These are phyloP conservation scores for Sarcophaga caerulescens DNA, from an alignment of 2,888 invertebrate genomes.

Conservation along the genomic window DNA sequence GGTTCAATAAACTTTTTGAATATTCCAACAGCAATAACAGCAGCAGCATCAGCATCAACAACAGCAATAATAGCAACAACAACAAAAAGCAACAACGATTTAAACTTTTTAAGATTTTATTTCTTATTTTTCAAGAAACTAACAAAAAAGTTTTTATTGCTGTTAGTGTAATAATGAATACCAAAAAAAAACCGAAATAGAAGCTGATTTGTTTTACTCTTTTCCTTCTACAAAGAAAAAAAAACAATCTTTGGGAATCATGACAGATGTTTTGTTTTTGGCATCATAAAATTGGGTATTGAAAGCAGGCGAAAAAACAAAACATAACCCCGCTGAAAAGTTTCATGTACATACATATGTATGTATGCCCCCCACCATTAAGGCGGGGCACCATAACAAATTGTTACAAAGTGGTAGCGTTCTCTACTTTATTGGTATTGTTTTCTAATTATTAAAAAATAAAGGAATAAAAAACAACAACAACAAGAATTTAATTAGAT, in stretches of 20 bases:
- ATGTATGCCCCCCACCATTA: background rate
- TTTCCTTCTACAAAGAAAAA: no score
- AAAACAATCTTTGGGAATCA: constrained; percentile 5
- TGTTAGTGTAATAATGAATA: constrained; percentile 20
- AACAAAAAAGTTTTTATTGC: background rate
- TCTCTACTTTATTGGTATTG: background rate
- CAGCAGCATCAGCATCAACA: constrained; percentile 3
- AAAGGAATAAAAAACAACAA: no score
- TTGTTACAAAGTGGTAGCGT: background rate
- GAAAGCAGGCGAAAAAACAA: background rate
- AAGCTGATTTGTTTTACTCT: no score
- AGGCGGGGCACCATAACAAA: background rate
- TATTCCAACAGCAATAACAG: background rate
- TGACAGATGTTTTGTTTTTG: constrained; percentile 34
- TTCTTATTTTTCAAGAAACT: constrained; percentile 1
- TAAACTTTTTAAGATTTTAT: constrained; percentile 50
- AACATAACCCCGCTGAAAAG: background rate
- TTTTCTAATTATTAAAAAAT: background rate
- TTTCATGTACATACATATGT: background rate
- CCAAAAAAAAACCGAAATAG: background rate
- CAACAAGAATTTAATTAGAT: no score
- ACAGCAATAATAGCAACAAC: constrained; percentile 24
- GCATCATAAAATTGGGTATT: background rate
- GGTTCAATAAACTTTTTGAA: constrained; percentile 52
- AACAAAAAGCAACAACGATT: constrained; percentile 25